Evolutionary conservation across 2,888 invertebrate genomes (phyloP), one percentile per base, ranked within the genome.

Genomic region (Stratiomys singularior): DNA sequence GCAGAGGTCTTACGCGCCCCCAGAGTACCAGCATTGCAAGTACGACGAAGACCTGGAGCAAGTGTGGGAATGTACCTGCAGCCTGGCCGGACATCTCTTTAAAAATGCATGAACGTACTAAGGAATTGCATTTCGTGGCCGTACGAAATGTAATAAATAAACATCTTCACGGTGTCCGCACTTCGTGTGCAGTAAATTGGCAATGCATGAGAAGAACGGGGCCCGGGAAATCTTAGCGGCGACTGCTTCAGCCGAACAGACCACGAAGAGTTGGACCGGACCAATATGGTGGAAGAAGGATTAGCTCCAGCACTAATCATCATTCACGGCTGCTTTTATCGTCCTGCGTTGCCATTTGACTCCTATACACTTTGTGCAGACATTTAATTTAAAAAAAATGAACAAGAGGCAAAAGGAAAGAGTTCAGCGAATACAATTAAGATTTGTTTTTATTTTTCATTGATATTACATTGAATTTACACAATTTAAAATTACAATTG

Each of bases 101-200:
- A 25, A 25, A n/a, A 60, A 60, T 1, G 60, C 23, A 60, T 13
- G 23, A 11, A 60, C 23, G 60, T 25, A 60, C 60, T 21, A 21
- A 67, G 47, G n/a, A 47, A 69, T 69, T 47, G 69, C 69, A 69
- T 69, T 69, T 69, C 46, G 69, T 15, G 46, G 69, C 69, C 25
- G 23, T 25, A 69, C 46, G 13, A 25, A 69, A 69, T 69, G 69
- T 47, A 69, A 69, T 69, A 69, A 69, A 69, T 69, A 69, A 69
- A 69, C 69, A 69, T 69, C 69, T 69, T 69, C 69, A 69, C 69
- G 69, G 69, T 69, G 69, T 47, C 46, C 69, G 46, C 46, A 25
- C 69, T 69, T 69, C 64, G 69, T 47, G 69, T 69, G 46, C 37
- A 37, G 37, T 37, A 66, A 66, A 66, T 66, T 66, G 21, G 66